A percentile compares a stretch with the other conserved stretches of the same genome.
phyloP scores from a whole-genome alignment of 64 coral and sea anemone species.

The Stylophora pistillata region DNA sequence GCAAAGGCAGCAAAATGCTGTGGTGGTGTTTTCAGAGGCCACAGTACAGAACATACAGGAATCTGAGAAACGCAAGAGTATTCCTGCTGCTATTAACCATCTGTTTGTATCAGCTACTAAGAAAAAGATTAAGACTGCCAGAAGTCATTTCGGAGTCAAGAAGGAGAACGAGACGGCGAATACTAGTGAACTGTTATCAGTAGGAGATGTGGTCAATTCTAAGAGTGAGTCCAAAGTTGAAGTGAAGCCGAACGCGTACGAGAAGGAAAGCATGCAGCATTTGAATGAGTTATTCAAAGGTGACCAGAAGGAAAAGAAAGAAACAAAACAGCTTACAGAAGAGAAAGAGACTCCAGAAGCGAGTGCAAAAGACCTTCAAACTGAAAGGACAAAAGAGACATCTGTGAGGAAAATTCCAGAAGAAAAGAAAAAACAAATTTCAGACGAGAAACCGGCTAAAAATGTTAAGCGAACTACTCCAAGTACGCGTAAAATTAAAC shows the following conservation, averaged over 20 bases:
- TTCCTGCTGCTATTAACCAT: slow-evolving; percentile 93
- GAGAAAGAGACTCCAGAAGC: background rate
- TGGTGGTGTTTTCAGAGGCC: slow-evolving; percentile 93
- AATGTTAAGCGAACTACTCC: slow-evolving; percentile 8
- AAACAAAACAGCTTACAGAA: background rate
- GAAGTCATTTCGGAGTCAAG: slow-evolving; percentile 16
- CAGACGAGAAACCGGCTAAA: background rate
- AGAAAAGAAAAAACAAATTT: background rate
- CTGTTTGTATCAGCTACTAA: slow-evolving; percentile 89
- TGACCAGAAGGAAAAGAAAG: slow-evolving; percentile 45
- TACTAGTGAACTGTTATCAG: background rate
- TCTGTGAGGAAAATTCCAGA: background rate
- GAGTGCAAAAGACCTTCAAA: background rate
- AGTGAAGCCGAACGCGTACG: slow-evolving; percentile 59
- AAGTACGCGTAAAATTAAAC: slow-evolving; percentile 70
- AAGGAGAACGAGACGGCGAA: background rate
- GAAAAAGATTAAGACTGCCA: slow-evolving; percentile 36
- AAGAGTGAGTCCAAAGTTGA: slow-evolving; percentile 4
- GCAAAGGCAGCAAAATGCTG: slow-evolving; percentile 96
- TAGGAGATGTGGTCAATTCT: background rate
- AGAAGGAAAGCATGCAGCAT: slow-evolving; percentile 63
- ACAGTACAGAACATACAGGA: slow-evolving; percentile 90
- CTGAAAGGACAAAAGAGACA: background rate
- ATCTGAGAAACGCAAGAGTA: slow-evolving; percentile 71
- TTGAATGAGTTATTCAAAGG: slow-evolving; percentile 68